phyloP scores from a whole-genome alignment of 2,888 invertebrate genomes.

The Aricia artaxerxes region DNA sequence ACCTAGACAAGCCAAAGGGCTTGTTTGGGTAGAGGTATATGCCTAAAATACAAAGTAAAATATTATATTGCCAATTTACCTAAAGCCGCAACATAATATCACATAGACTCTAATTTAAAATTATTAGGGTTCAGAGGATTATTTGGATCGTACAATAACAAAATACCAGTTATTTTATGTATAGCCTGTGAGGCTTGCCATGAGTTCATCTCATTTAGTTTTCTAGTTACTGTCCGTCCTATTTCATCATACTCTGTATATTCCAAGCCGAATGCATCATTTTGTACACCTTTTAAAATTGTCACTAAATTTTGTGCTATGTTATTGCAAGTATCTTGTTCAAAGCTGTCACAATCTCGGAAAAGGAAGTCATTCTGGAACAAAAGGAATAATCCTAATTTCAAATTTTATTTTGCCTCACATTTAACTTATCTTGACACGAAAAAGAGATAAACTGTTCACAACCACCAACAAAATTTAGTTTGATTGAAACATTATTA shows the following conservation, averaged over 20 bases:
- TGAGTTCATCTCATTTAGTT: slow-evolving; percentile 59
- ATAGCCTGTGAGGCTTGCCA: slow-evolving; percentile 60
- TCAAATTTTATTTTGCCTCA: background rate
- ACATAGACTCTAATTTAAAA: slow-evolving; percentile 36
- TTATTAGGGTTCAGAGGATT: slow-evolving; percentile 68
- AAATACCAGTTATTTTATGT: slow-evolving; percentile 61
- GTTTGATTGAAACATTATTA: background rate
- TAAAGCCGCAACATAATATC: background rate
- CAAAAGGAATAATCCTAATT: slow-evolving; percentile 18
- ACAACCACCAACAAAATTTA: background rate
- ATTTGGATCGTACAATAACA: slow-evolving; percentile 61
- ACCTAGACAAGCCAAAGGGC: too few species aligned
- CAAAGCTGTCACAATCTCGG: slow-evolving; percentile 40
- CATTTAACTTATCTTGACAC: background rate
- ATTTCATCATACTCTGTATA: slow-evolving; percentile 56
- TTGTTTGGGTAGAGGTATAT: too few species aligned
- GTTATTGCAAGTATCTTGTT: slow-evolving; percentile 50
- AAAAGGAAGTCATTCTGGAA: slow-evolving; percentile 46
- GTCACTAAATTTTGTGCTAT: slow-evolving; percentile 58
- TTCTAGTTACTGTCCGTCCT: slow-evolving; percentile 56
- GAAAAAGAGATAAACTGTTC: too few species aligned
- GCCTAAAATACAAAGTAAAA: background rate
- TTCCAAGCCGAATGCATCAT: slow-evolving; percentile 59
- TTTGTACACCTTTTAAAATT: slow-evolving; percentile 61
- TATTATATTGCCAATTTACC: background rate